Evolutionary conservation across 2,888 invertebrate species (phyloP).

Genomic region (Branchipolynoe longqiensis): DNA sequence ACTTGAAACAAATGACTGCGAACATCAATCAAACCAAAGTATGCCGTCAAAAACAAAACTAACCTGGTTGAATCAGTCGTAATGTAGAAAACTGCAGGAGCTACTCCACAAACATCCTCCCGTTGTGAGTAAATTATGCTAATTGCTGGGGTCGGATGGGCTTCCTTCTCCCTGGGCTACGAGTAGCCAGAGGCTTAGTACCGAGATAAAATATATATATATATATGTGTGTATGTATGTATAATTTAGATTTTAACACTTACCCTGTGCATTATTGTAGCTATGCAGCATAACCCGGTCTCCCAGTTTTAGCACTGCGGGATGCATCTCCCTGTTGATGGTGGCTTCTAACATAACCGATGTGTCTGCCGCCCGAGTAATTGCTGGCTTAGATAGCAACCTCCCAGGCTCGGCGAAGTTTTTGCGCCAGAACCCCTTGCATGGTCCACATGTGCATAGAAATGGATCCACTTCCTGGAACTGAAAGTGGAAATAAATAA

Average conservation of each 20-base stretch:
- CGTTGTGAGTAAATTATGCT: too few relatives aligned
- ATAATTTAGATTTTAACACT: background rate
- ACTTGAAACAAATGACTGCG: too few relatives aligned
- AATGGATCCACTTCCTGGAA: slow-evolving; percentile 74
- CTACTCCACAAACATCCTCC: too few relatives aligned
- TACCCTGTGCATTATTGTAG: slow-evolving; percentile 63
- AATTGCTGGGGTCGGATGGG: too few relatives aligned
- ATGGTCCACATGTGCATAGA: slow-evolving; percentile 77
- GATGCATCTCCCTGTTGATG: slow-evolving; percentile 29
- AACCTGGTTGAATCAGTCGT: too few relatives aligned
- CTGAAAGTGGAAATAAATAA: slow-evolving; percentile 26
- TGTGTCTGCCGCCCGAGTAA: slow-evolving; percentile 68
- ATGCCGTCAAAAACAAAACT: too few relatives aligned
- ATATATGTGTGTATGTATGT: too few relatives aligned
- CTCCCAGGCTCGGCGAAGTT: slow-evolving; percentile 72
- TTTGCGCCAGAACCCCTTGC: slow-evolving; percentile 75
- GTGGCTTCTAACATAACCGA: slow-evolving; percentile 65
- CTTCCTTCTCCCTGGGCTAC: too few relatives aligned
- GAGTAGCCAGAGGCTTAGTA: too few relatives aligned
- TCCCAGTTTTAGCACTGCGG: slow-evolving; percentile 70
- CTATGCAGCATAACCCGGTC: slow-evolving; percentile 75
- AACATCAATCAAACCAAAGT: too few relatives aligned
- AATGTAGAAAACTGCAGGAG: too few relatives aligned
- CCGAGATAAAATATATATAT: too few relatives aligned
- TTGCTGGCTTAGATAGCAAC: slow-evolving; percentile 67